These are phyloP conservation scores for Psittacara wagleri DNA, from an alignment of 2,113 vertebrate species.

Conservation along the genomic window DNA sequence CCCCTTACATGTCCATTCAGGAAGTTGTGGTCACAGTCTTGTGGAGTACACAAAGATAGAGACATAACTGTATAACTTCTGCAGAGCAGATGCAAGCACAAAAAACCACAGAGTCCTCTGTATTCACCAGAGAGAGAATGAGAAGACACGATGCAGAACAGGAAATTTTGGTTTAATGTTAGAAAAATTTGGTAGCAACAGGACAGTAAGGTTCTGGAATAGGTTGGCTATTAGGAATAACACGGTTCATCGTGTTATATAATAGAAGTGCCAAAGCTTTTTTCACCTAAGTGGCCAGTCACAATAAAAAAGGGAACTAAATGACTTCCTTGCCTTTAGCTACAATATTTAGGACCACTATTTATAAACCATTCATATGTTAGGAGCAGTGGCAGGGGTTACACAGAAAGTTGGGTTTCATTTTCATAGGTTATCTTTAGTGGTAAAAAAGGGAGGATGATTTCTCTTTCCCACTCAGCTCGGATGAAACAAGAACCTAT, in stretches of 20 bases:
- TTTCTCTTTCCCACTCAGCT: neutral
- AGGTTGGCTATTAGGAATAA: neutral
- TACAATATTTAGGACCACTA: neutral
- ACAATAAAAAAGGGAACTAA: neutral
- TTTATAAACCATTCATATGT: neutral
- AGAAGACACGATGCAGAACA: neutral
- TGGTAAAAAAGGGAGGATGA: neutral
- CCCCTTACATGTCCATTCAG: neutral
- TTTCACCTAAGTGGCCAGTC: neutral
- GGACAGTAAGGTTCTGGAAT: neutral
- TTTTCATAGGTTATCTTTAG: neutral
- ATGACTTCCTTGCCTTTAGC: neutral
- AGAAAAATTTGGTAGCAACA: neutral
- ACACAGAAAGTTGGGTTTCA: accelerated
- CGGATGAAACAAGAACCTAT: neutral
- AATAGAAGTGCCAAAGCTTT: neutral
- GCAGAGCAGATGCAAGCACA: neutral
- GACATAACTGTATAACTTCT: neutral
- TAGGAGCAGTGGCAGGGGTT: neutral
- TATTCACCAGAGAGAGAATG: neutral
- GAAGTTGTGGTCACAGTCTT: neutral
- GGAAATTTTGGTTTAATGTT: neutral
- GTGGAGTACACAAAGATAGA: neutral
- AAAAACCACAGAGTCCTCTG: neutral
- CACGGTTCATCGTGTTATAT: neutral